Evolutionary conservation across 2,113 vertebrate genomes (phyloP).

Genomic region (Callopanchax toddi): DNA sequence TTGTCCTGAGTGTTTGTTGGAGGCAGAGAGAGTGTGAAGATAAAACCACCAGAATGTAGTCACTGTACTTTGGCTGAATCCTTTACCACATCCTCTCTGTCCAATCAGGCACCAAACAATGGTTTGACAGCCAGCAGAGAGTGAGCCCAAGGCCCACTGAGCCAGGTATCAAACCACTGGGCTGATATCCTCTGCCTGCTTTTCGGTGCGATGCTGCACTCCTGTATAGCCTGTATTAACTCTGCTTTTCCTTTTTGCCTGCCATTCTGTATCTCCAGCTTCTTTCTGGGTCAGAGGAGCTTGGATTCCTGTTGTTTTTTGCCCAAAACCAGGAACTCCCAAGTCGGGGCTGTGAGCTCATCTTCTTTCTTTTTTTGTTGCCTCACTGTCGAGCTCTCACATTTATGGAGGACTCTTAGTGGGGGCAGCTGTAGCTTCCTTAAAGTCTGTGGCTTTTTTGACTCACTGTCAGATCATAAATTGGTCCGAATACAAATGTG

Average conservation of each 20-base stretch:
- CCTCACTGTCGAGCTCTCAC: too few relatives aligned
- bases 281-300: constrained; percentile 14
- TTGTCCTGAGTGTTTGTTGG: constrained; percentile 21
- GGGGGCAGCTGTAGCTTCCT: too few relatives aligned
- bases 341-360: too few relatives aligned
- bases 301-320: constrained; percentile 1
- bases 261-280: constrained; percentile 2
- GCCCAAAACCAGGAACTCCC: too few relatives aligned
- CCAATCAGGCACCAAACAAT: constrained; percentile 23
- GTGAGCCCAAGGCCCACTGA: constrained; percentile 48
- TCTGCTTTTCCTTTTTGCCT: too few relatives aligned
- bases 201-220: constrained; percentile 24
- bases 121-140: constrained; percentile 57
- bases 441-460: too few relatives aligned
- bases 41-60: constrained; percentile 38
- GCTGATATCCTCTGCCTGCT: constrained; percentile 48
- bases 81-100: constrained; percentile 54
- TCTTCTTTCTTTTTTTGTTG: neutral
- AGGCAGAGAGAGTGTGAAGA: constrained; percentile 23
- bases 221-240: too few relatives aligned
- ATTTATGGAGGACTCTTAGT: too few relatives aligned
- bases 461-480: too few relatives aligned
- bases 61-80: constrained; percentile 34
- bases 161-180: constrained; percentile 58
- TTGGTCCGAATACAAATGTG: too few relatives aligned